These are phyloP conservation scores for Poeciliopsis gracilis DNA, from an alignment of 2,797 vertebrate species.

Conservation along the genomic window DNA sequence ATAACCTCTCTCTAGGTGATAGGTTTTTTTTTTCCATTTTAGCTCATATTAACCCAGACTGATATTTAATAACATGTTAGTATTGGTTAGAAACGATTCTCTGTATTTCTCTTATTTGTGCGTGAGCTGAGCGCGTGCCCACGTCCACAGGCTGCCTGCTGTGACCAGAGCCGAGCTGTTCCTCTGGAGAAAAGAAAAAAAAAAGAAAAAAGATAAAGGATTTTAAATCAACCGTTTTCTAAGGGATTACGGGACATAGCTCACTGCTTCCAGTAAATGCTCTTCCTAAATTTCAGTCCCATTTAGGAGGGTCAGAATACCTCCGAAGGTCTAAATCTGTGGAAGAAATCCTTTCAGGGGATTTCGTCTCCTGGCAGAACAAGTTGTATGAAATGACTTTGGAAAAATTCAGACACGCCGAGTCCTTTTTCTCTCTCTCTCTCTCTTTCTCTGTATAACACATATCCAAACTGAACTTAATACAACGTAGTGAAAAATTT, in stretches of 20 bases:
- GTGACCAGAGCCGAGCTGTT: conserved; percentile 39
- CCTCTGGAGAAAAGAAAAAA: neutral
- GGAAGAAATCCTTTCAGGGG: conserved; percentile 41
- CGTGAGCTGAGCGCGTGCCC: neutral
- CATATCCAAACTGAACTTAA: conserved; percentile 3
- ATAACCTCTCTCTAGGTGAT: neutral
- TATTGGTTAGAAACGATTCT: neutral
- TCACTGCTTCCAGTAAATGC: conserved; percentile 29
- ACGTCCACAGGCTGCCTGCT: conserved; percentile 31
- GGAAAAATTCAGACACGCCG: conserved; percentile 1
- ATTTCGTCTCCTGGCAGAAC: conserved; percentile 29
- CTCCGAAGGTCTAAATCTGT: conserved; percentile 21
- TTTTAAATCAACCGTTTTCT: conserved; percentile 50
- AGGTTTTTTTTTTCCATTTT: neutral
- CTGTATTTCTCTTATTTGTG: neutral
- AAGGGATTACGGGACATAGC: conserved; percentile 45
- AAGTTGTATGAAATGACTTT: conserved; percentile 9
- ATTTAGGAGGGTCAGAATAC: conserved; percentile 59
- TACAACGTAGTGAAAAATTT: neutral
- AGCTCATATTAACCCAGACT: neutral
- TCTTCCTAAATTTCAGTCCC: conserved; percentile 38
- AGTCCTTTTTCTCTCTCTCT: neutral
- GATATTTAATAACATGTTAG: neutral
- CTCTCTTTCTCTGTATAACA: conserved; percentile 16
- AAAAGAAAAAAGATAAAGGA: conserved; percentile 34